Conservation (phyloP, 2,113 vertebrate genomes). For the Setophaga coronata region DNA sequence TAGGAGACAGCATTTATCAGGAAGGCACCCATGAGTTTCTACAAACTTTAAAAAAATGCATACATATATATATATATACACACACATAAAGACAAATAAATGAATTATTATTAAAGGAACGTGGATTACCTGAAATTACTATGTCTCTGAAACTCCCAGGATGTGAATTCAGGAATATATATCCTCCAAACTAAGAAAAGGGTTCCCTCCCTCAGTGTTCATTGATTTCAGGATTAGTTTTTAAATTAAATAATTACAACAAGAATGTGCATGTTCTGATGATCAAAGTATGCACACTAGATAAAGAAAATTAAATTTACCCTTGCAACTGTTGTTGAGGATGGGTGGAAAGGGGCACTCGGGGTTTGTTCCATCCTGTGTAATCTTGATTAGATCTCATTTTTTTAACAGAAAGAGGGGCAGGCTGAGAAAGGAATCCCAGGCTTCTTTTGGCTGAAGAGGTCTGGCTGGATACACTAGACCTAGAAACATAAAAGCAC, state of each 20-base stretch:
- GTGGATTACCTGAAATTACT: background rate
- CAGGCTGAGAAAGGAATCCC: constrained; percentile 89
- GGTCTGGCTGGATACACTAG: constrained; percentile 77
- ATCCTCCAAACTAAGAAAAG: background rate
- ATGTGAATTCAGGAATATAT: background rate
- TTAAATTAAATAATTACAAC: background rate
- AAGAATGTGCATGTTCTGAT: background rate
- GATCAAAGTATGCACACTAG: background rate
- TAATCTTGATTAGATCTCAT: constrained; percentile 90
- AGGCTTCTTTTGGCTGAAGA: constrained; percentile 89
- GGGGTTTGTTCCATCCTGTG: constrained; percentile 93
- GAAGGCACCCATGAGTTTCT: background rate
- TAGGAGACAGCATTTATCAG: background rate
- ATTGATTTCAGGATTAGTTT: background rate
- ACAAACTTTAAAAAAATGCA: accelerated
- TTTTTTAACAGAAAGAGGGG: constrained; percentile 90
- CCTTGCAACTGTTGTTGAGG: constrained; percentile 91
- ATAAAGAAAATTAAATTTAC: constrained; percentile 68
- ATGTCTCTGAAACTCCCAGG: background rate
- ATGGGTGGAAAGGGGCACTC: constrained; percentile 83
- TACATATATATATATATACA: accelerated
- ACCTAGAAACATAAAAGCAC: constrained; percentile 66
- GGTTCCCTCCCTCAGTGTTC: background rate
- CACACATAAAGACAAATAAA: background rate
- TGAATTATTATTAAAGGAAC: background rate